Percentiles rank a stretch among this genome's conserved stretches.
These are phyloP conservation scores for Elgonia sp. DNA, from an alignment of 2,888 invertebrate species.

Conservation along the genomic window DNA sequence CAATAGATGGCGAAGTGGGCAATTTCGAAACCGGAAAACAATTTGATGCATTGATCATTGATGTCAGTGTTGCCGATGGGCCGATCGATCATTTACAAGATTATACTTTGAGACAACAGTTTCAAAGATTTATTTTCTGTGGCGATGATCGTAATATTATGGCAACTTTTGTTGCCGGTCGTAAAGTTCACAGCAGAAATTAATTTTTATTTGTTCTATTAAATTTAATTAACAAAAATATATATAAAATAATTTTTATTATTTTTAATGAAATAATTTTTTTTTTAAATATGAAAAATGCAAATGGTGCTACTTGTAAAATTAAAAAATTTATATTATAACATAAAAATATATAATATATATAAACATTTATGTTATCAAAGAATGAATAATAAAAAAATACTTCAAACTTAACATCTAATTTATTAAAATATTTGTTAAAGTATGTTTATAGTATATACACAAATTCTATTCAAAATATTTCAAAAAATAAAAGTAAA, in stretches of 20 bases:
- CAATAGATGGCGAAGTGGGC: conserved; percentile 92
- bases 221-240: too few species aligned
- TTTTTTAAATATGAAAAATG: not conserved
- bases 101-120: conserved; percentile 88
- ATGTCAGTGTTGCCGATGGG: conserved; percentile 88
- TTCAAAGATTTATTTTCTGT: conserved; percentile 93
- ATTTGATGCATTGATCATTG: conserved; percentile 95
- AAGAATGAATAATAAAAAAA: not conserved
- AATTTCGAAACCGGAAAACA: conserved; percentile 94
- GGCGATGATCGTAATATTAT: conserved; percentile 95
- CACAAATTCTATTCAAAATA: too few species aligned
- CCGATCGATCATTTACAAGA: conserved; percentile 88
- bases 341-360: not conserved
- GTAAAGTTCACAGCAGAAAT: conserved; percentile 56
- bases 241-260: not conserved
- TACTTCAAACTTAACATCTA: too few species aligned
- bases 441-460: too few species aligned
- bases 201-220: too few species aligned
- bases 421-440: too few species aligned
- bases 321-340: not conserved
- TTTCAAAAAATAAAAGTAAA: too few species aligned
- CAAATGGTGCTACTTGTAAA: too few species aligned
- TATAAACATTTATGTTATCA: not conserved
- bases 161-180: conserved; percentile 93
- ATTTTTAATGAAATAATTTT: too few species aligned